Evolutionary conservation across 2,113 vertebrate species (phyloP).

Genomic region (Columba livia): DNA sequence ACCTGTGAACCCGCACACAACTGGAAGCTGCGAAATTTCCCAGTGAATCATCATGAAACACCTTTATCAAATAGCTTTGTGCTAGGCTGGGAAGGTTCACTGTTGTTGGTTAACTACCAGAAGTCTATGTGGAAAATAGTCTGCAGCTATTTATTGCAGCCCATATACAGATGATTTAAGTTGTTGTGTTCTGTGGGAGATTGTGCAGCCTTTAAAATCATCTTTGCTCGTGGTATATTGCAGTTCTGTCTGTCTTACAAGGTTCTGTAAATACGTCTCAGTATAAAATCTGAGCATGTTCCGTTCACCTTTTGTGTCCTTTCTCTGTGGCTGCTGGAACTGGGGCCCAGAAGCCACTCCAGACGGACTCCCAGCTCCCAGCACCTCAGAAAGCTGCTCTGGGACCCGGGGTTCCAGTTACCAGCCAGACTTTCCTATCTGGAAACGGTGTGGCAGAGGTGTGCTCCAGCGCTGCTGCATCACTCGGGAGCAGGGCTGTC

Average conservation of each 20-base stretch:
- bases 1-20: no score
- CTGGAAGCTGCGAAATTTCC: background rate
- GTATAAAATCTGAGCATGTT: background rate
- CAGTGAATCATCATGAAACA: background rate
- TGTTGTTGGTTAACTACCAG: background rate
- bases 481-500: background rate
- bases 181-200: background rate
- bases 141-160: background rate
- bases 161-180: background rate
- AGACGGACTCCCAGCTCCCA: background rate
- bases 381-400: background rate
- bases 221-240: background rate
- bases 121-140: background rate
- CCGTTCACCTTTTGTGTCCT: background rate
- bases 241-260: background rate
- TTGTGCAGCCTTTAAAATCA: background rate
- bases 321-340: background rate
- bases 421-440: accelerated
- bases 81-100: background rate
- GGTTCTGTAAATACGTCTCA: background rate
- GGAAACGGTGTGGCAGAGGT: background rate
- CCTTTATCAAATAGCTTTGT: background rate
- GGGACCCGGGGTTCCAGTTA: background rate
- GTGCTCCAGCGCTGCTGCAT: background rate
- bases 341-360: background rate